A percentile compares a stretch with the other conserved stretches of the same genome.
These are phyloP conservation scores for Isoperla grammatica DNA, from an alignment of 2,888 invertebrate species.

Conservation along the genomic window DNA sequence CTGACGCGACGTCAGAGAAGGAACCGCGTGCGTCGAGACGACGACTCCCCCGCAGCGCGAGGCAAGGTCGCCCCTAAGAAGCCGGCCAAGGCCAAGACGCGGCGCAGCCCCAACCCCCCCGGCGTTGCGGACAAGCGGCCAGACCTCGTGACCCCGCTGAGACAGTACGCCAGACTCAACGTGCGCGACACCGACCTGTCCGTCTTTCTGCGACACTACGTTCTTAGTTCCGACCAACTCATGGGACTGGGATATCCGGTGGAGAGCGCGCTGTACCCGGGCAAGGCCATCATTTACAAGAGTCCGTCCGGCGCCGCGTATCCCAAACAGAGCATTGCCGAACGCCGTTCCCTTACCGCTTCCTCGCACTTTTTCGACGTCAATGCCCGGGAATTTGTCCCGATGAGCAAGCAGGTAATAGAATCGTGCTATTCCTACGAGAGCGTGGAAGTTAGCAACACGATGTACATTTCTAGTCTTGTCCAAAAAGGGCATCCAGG, in stretches of 20 bases:
- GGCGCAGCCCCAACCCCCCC: constrained; percentile 21
- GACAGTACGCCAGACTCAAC: constrained; percentile 43
- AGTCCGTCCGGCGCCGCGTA: constrained; percentile 29
- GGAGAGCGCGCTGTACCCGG: constrained; percentile 54
- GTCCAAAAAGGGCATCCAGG: constrained; percentile 14
- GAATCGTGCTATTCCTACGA: constrained; percentile 6
- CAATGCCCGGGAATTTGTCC: constrained; percentile 64
- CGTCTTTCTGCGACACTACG: constrained; percentile 54
- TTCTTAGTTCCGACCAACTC: constrained; percentile 57
- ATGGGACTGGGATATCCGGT: constrained; percentile 67
- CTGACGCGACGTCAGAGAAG: constrained; percentile 51
- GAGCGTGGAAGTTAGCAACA: constrained; percentile 12
- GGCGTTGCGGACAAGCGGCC: neutral
- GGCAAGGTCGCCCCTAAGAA: constrained; percentile 17
- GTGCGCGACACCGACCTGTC: constrained; percentile 52
- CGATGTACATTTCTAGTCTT: constrained; percentile 20
- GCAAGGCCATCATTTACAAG: constrained; percentile 59
- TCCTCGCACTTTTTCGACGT: constrained; percentile 49
- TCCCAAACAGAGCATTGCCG: constrained; percentile 3
- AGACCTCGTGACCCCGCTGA: constrained; percentile 36
- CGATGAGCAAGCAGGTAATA: constrained; percentile 37
- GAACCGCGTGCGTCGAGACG: constrained; percentile 41
- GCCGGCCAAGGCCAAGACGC: constrained; percentile 35
- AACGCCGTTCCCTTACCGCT: constrained; percentile 40
- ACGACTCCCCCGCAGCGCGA: constrained; percentile 36